Percentiles rank a stretch among this genome's conserved stretches.
Evolutionary conservation across 2,113 vertebrate genomes (phyloP).

Genomic region (Leptodactylus fuscus): DNA sequence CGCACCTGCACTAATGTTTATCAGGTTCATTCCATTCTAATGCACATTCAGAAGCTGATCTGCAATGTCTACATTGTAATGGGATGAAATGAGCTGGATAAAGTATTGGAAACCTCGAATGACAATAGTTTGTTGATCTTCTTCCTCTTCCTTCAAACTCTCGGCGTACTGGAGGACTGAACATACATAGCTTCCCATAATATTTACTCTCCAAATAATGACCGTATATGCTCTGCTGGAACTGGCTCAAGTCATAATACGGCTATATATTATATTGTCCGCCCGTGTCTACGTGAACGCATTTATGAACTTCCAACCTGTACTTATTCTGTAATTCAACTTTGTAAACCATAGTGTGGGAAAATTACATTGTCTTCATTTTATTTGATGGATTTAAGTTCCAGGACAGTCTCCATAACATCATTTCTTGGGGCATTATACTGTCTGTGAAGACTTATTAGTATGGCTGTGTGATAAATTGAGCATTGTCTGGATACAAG

Average conservation of each 20-base stretch:
- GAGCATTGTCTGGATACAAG: too few species aligned
- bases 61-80: conserved; percentile 1
- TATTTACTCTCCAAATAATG: conserved; percentile 43
- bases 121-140: conserved; percentile 41
- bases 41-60: conserved; percentile 24
- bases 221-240: conserved; percentile 24
- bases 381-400: neutral
- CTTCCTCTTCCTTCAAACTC: neutral
- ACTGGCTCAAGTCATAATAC: neutral
- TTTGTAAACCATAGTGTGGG: neutral
- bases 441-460: neutral
- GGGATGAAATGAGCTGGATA: conserved; percentile 23
- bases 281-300: neutral
- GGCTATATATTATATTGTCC: conserved; percentile 16
- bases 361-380: neutral
- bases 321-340: conserved; percentile 18
- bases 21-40: conserved; percentile 34
- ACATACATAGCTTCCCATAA: neutral
- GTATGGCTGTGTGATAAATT: too few species aligned
- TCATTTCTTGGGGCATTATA: neutral
- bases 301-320: conserved; percentile 29
- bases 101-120: conserved; percentile 1
- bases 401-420: neutral
- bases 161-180: neutral
- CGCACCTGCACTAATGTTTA: conserved; percentile 49